Percentiles rank a stretch among this genome's conserved stretches.
phyloP scores from a whole-genome alignment of 30 jellyfish, hydroid and myxozoan genomes.

The Catostylus mosaicus region DNA sequence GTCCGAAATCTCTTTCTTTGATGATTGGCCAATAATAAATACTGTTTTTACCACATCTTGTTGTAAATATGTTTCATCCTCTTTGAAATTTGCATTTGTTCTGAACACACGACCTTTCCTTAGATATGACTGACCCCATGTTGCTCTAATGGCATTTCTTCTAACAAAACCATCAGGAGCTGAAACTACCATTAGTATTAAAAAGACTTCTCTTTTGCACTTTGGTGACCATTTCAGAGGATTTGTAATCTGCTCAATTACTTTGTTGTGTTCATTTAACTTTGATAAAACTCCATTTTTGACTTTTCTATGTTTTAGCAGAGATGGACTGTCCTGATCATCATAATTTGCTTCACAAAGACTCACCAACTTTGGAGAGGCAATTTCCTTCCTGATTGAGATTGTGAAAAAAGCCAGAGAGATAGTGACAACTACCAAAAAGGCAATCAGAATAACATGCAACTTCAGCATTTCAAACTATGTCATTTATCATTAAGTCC shows the following conservation, averaged over 20 bases:
- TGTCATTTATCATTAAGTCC: neutral
- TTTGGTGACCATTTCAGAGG: constrained; percentile 77
- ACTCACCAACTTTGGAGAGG: neutral
- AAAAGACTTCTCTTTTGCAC: constrained; percentile 63
- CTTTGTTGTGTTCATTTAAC: constrained; percentile 21
- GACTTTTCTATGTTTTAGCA: neutral
- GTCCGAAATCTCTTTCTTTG: constrained; percentile 19
- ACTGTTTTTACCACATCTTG: constrained; percentile 68
- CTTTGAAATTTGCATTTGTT: neutral
- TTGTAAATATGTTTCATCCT: constrained; percentile 12
- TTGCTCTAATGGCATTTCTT: constrained; percentile 74
- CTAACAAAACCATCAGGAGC: constrained; percentile 72
- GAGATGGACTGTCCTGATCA: no score
- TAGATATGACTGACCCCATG: constrained; percentile 71
- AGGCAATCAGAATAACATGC: neutral
- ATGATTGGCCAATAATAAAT: constrained; percentile 69
- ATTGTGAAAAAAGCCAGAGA: neutral
- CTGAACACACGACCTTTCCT: constrained; percentile 18
- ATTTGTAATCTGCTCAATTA: constrained; percentile 67
- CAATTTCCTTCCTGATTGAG: neutral
- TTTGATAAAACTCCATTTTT: constrained; percentile 21
- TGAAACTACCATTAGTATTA: constrained; percentile 67
- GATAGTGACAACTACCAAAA: neutral
- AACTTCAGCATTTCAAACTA: neutral
- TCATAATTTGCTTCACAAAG: neutral